These are phyloP conservation scores for Diadophis punctatus DNA, from an alignment of 2,113 vertebrate genomes.

Conservation along the genomic window DNA sequence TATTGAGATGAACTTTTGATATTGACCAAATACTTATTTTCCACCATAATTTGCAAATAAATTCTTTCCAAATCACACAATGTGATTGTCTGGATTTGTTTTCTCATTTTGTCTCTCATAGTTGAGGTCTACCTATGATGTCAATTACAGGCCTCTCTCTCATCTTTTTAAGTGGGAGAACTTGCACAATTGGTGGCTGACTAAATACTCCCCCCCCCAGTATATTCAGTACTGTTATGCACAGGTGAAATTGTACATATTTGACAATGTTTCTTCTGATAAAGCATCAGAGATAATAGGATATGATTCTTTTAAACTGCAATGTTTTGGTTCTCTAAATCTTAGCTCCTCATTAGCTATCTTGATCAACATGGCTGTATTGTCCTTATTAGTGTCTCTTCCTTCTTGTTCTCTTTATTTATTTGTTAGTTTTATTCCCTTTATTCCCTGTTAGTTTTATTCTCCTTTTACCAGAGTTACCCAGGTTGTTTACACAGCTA, in stretches of 20 bases:
- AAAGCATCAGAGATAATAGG: neutral
- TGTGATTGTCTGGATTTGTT: no score
- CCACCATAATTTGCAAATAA: no score
- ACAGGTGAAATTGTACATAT: neutral
- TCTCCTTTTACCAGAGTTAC: neutral
- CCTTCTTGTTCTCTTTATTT: neutral
- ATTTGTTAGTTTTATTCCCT: neutral
- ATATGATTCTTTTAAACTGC: neutral
- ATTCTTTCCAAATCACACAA: no score
- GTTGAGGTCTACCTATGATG: no score
- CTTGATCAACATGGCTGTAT: neutral
- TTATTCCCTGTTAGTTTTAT: neutral
- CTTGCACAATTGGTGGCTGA: no score
- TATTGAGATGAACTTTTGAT: no score
- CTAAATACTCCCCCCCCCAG: no score
- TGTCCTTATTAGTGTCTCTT: neutral
- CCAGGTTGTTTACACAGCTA: neutral
- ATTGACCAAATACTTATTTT: no score
- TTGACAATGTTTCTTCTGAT: neutral
- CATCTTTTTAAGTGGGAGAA: no score
- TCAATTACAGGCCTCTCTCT: no score
- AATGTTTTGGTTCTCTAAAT: neutral
- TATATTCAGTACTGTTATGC: neutral
- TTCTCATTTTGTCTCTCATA: no score
- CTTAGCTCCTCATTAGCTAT: neutral